Evolutionary conservation across 2,888 invertebrate genomes (phyloP).

Genomic region (Drosophila multiciliata): DNA sequence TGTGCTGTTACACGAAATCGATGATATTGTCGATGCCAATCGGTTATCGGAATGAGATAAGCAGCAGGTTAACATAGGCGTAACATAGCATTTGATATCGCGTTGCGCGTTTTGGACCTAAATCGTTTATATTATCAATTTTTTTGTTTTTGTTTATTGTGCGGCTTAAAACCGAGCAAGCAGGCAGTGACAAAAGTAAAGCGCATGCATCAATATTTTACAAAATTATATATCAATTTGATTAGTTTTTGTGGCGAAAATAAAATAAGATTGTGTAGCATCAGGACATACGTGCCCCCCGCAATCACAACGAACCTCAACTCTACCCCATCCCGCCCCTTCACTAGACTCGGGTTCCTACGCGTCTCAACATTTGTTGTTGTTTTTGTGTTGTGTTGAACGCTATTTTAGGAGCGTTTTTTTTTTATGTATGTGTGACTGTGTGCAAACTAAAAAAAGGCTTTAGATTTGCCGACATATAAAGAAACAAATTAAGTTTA

Average conservation of each 20-base stretch:
- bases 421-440: slow-evolving; percentile 9
- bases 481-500: slow-evolving; percentile 1
- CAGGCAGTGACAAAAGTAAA: slow-evolving; percentile 3
- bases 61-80: slow-evolving; percentile 23
- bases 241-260: slow-evolving; percentile 4
- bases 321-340: background rate
- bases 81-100: slow-evolving; percentile 40
- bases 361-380: slow-evolving; percentile 39
- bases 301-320: slow-evolving; percentile 8
- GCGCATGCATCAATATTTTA: slow-evolving; percentile 22
- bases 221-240: slow-evolving; percentile 24
- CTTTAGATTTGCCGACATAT: slow-evolving; percentile 13
- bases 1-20: slow-evolving; percentile 4
- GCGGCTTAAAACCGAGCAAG: slow-evolving; percentile 34
- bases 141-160: slow-evolving; percentile 58
- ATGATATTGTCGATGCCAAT: background rate
- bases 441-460: slow-evolving; percentile 43
- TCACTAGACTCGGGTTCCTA: background rate
- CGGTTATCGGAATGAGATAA: slow-evolving; percentile 13
- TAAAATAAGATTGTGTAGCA: background rate
- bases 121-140: slow-evolving; percentile 45
- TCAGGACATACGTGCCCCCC: slow-evolving; percentile 37
- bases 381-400: slow-evolving; percentile 55
- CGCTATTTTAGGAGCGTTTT: slow-evolving; percentile 42
- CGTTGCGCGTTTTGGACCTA: slow-evolving; percentile 46